These are phyloP conservation scores for Agrotis puta DNA, from an alignment of 2,888 invertebrate genomes.

Conservation along the genomic window DNA sequence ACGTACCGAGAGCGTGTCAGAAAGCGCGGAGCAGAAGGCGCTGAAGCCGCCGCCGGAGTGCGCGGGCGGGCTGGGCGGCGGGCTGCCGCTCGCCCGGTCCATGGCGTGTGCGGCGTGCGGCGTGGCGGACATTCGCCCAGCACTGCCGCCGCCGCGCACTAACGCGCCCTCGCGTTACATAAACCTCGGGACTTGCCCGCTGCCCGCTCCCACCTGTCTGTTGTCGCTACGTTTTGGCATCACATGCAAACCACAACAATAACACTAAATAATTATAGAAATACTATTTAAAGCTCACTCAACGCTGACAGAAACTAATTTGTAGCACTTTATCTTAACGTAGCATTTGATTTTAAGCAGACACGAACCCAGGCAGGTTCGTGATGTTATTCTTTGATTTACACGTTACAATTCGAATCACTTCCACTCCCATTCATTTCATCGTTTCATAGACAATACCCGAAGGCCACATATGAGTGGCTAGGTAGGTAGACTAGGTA, in stretches of 20 bases:
- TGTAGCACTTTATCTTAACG: conserved; percentile 75
- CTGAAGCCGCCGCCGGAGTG: conserved; percentile 86
- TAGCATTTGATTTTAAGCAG: conserved; percentile 66
- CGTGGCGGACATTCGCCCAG: conserved; percentile 78
- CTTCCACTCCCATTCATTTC: conserved; percentile 43
- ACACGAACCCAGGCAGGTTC: conserved; percentile 30
- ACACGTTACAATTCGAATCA: conserved; percentile 31
- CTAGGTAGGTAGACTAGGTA: conserved; percentile 4
- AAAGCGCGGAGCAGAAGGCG: conserved; percentile 89
- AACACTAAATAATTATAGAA: conserved; percentile 89
- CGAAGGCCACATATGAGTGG: conserved; percentile 27
- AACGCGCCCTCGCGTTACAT: conserved; percentile 83
- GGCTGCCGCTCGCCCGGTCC: conserved; percentile 83
- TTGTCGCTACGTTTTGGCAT: conserved; percentile 88
- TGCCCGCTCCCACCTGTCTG: conserved; percentile 88
- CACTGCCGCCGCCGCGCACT: conserved; percentile 81
- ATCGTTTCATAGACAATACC: conserved; percentile 28
- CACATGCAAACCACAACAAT: conserved; percentile 86
- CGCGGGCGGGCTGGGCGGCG: conserved; percentile 78
- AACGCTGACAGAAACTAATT: conserved; percentile 78
- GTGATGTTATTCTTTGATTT: conserved; percentile 49
- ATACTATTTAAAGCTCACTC: conserved; percentile 83
- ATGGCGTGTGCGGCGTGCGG: conserved; percentile 76
- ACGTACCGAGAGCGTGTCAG: conserved; percentile 89
- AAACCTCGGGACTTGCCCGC: conserved; percentile 80